Evolutionary conservation across 2,888 invertebrate genomes (phyloP).

Genomic region (Drosophila diplacantha): DNA sequence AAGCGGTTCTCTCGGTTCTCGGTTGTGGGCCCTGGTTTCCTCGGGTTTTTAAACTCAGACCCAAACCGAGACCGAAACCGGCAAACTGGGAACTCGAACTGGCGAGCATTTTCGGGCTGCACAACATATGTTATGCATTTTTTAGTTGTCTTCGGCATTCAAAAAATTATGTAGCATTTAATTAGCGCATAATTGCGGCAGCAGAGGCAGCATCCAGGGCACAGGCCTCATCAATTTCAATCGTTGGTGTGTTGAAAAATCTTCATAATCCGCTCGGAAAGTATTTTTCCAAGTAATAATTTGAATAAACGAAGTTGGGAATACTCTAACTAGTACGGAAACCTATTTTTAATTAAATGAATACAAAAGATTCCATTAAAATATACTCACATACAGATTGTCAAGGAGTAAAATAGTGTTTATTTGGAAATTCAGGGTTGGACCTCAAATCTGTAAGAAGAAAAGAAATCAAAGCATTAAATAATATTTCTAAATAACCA

Average conservation of each 20-base stretch:
- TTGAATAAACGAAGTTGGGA: not conserved
- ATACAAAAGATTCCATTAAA: no score
- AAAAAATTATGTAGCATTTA: constrained; percentile 72
- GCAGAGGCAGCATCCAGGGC: constrained; percentile 18
- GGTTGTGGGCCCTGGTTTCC: constrained; percentile 16
- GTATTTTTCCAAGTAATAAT: not conserved
- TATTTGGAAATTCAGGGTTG: not conserved
- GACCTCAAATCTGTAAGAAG: constrained; percentile 1
- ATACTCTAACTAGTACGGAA: not conserved
- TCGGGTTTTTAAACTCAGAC: constrained; percentile 10
- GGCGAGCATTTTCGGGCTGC: constrained; percentile 40
- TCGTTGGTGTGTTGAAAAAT: constrained; percentile 25
- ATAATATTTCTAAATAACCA: not conserved
- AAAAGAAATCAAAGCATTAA: not conserved
- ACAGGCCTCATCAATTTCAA: constrained; percentile 36
- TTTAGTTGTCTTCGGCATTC: constrained; percentile 69
- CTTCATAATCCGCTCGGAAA: constrained; percentile 8
- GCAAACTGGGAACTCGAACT: constrained; percentile 11
- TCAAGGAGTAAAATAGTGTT: not conserved
- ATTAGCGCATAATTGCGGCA: constrained; percentile 71
- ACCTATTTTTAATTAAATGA: no score
- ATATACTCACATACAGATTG: constrained; percentile 2
- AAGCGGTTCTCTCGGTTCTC: constrained; percentile 30
- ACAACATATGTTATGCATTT: constrained; percentile 71
- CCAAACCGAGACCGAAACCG: not conserved